Evolutionary conservation across 2,888 invertebrate genomes (phyloP).

Genomic region (Lepas anatifera): DNA sequence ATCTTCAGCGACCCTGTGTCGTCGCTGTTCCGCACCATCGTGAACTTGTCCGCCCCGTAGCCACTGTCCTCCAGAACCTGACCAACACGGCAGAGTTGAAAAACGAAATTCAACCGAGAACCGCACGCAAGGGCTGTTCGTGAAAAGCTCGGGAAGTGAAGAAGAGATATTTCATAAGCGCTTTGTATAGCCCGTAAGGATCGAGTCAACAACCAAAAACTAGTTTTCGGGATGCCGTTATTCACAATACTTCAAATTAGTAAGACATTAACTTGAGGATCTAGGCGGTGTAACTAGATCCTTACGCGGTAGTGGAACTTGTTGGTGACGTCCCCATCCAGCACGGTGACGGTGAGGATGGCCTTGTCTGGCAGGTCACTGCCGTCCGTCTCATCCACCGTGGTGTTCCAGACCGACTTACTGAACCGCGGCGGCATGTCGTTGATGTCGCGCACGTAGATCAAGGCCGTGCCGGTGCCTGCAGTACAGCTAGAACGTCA

Average conservation of each 20-base stretch:
- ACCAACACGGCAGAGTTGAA: no score
- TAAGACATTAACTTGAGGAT: no score
- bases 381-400: slow-evolving; percentile 91
- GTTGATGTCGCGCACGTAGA: slow-evolving; percentile 92
- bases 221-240: no score
- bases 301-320: slow-evolving; percentile 80
- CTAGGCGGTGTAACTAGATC: no score
- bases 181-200: no score
- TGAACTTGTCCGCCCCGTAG: slow-evolving; percentile 90
- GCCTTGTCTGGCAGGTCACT: slow-evolving; percentile 84
- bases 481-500: no score
- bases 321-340: slow-evolving; percentile 87
- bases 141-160: no score
- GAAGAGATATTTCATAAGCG: no score
- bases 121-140: no score
- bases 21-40: slow-evolving; percentile 91
- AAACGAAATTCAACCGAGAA: no score
- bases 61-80: slow-evolving; percentile 60
- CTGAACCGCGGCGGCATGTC: slow-evolving; percentile 97
- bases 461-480: slow-evolving; percentile 87
- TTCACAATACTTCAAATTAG: no score
- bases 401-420: slow-evolving; percentile 91
- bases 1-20: slow-evolving; percentile 93
- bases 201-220: no score
- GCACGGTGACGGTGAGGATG: slow-evolving; percentile 84